Conservation (phyloP, 2,888 invertebrate species). For the Polyommatus iphigenia region DNA sequence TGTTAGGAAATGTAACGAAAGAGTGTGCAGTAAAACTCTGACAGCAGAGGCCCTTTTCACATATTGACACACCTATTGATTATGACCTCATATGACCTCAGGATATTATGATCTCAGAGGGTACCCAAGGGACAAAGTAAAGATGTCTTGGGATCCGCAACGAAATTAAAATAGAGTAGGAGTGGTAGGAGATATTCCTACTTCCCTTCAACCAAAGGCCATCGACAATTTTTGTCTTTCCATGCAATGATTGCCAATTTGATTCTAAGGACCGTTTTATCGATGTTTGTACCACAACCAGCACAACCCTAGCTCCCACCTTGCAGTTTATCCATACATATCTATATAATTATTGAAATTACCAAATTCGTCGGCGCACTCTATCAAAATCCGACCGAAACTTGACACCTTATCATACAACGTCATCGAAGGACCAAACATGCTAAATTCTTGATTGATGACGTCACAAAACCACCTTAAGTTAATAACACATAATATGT, state of each 20-base stretch:
- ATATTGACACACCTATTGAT: too few relatives aligned
- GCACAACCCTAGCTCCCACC: not conserved
- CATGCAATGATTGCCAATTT: not conserved
- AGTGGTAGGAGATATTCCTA: too few relatives aligned
- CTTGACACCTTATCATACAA: conserved; percentile 14
- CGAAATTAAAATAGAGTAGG: too few relatives aligned
- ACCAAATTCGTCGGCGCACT: conserved; percentile 4
- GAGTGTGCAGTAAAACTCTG: too few relatives aligned
- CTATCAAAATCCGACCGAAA: conserved; percentile 16
- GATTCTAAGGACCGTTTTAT: not conserved
- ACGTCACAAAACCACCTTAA: not conserved
- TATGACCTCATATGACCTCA: too few relatives aligned
- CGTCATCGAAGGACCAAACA: not conserved
- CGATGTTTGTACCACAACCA: not conserved
- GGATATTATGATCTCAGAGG: too few relatives aligned
- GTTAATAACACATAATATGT: not conserved
- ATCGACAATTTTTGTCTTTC: too few relatives aligned
- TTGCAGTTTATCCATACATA: conserved; percentile 20
- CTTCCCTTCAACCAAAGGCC: too few relatives aligned
- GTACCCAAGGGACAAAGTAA: too few relatives aligned
- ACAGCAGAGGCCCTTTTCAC: too few relatives aligned
- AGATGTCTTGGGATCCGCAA: too few relatives aligned
- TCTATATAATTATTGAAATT: conserved; percentile 29
- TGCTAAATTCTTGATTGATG: conserved; percentile 1
- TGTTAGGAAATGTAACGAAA: not conserved